Evolutionary conservation across 2,888 invertebrate species (phyloP), one percentile per base, ranked within the genome.

Genomic region (Gymnosoma rotundatum): DNA sequence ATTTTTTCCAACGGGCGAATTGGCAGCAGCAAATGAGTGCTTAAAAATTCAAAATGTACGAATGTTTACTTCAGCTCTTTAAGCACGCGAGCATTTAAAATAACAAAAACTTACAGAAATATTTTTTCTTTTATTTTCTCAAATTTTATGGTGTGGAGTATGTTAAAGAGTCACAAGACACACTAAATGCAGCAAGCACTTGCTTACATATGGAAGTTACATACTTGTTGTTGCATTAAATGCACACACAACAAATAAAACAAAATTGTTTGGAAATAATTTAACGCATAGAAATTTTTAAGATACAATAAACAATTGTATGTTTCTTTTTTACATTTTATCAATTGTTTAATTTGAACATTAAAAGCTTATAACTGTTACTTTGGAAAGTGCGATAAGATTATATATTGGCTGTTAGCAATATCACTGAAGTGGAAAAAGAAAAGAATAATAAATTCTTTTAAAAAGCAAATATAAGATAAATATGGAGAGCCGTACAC

Each of bases 281-380:
- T 72, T 50, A 72, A 79, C 58, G 72, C 79, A 72, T 73, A 64
- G 52, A 79, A 79, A 79, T 73, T 60, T 42, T 73, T 64, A 42
- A 79, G 64, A 78, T 70, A 69, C 69, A 50, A 0, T 16, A 36
- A 61, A 73, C 72, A 67, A 50, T 42, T 67, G 20, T 61, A 7
- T 25, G 56, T 16, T 45, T 54, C 32, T 72, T 42, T 38, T 25
- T 6, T 38, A 63, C 58, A 38, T 52, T 79, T 79, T 60, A 80
- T 80, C 73, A 80, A 67, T 80, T 80, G 67, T 80, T 69, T 52
- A 54, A 56, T 69, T 80, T 80, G 9, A 74, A 83, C 75, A 76
- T 80, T 79, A 76, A 83, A 79, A 76, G 83, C 83, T 80, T 80
- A 76, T 79, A 76, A 76, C 72, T 79, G 83, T 83, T 83, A 52